Evolutionary conservation across 2,113 vertebrate species (phyloP).

Genomic region (Vombatus ursinus): DNA sequence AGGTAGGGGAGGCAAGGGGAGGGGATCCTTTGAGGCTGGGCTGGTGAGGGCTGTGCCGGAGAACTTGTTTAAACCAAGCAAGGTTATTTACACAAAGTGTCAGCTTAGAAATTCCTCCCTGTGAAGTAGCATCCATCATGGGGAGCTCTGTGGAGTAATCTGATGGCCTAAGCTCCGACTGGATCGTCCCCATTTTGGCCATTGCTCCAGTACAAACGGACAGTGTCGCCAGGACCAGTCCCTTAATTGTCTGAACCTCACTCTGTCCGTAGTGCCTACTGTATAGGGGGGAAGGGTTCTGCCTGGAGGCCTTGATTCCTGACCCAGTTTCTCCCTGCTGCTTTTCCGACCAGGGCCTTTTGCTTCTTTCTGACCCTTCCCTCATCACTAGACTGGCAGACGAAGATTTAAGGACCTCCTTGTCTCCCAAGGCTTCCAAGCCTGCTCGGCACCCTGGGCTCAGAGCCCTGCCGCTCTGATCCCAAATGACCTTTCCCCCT

Average conservation of each 20-base stretch:
- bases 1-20: too few relatives aligned
- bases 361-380: not conserved
- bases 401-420: not conserved
- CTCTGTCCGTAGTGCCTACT: not conserved
- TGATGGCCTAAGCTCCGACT: not conserved
- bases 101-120: conserved; percentile 34
- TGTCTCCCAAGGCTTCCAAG: not conserved
- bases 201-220: not conserved
- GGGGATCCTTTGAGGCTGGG: not conserved
- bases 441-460: not conserved
- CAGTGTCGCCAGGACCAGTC: not conserved
- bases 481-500: not conserved
- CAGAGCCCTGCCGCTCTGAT: not conserved
- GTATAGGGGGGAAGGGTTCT: not conserved
- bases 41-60: conserved; percentile 4
- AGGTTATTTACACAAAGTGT: conserved; percentile 61
- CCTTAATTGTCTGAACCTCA: not conserved
- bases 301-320: not conserved
- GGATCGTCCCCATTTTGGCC: not conserved
- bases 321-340: not conserved
- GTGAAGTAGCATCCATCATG: conserved; percentile 26
- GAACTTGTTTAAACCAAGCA: conserved; percentile 59
- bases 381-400: not conserved
- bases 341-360: not conserved
- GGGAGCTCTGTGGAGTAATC: conserved; percentile 55